phyloP scores from a whole-genome alignment of 2,113 vertebrate genomes.

The Amia ocellicauda region DNA sequence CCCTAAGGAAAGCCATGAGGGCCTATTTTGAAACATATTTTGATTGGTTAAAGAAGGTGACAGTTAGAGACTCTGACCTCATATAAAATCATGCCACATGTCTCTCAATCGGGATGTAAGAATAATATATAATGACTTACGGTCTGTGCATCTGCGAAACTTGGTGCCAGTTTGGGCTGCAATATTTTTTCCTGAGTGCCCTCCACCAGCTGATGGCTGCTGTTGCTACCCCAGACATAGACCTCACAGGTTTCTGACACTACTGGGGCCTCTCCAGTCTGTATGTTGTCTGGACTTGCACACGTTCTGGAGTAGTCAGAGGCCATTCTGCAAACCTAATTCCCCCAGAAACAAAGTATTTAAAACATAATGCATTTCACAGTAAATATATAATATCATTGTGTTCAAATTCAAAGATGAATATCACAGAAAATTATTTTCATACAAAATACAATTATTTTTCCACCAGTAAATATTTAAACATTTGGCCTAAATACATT shows the following conservation, averaged over 20 bases:
- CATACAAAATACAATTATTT: too few relatives aligned
- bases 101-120: background rate
- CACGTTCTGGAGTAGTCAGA: slow-evolving; percentile 88
- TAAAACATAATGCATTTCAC: too few relatives aligned
- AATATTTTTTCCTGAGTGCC: slow-evolving; percentile 82
- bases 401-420: too few relatives aligned
- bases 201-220: slow-evolving; percentile 80
- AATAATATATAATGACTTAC: slow-evolving; percentile 52
- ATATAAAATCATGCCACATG: background rate
- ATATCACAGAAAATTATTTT: too few relatives aligned
- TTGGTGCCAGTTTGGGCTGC: slow-evolving; percentile 76
- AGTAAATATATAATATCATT: too few relatives aligned
- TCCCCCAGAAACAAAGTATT: background rate
- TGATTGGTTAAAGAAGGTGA: too few relatives aligned
- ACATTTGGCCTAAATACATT: too few relatives aligned
- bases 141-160: slow-evolving; percentile 80
- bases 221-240: slow-evolving; percentile 82
- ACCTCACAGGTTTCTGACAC: slow-evolving; percentile 95
- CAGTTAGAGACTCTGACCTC: too few relatives aligned
- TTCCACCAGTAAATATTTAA: too few relatives aligned
- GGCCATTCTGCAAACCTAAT: slow-evolving; percentile 83
- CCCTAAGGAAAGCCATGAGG: too few relatives aligned
- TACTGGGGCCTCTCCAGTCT: slow-evolving; percentile 81
- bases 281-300: slow-evolving; percentile 94
- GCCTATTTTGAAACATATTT: too few relatives aligned